Percentiles rank a stretch among this genome's conserved stretches.
These are phyloP conservation scores for Tenthredo distinguenda DNA, from an alignment of 2,888 invertebrate species.

Conservation along the genomic window DNA sequence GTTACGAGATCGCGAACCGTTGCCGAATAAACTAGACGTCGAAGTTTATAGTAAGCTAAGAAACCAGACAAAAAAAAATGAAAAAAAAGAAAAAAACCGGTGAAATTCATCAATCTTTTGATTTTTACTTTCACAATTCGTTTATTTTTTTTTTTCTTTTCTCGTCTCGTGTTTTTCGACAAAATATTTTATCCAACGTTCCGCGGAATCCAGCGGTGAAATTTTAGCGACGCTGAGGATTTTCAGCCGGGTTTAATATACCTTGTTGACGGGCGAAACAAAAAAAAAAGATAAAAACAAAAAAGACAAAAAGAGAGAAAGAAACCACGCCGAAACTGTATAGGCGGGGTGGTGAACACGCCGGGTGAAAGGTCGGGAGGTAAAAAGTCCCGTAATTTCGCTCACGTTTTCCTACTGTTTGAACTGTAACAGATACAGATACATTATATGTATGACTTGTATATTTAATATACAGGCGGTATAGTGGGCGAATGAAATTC, in stretches of 20 bases:
- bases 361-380: conserved; percentile 23
- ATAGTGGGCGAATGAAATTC: neutral
- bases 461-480: neutral
- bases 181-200: too few species aligned
- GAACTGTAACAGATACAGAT: neutral
- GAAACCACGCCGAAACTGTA: neutral
- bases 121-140: neutral
- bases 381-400: conserved; percentile 27
- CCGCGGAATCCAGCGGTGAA: too few species aligned
- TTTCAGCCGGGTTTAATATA: too few species aligned
- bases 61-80: neutral
- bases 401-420: conserved; percentile 3
- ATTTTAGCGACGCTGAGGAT: too few species aligned
- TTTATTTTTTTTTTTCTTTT: neutral
- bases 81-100: neutral
- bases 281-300: neutral
- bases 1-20: neutral
- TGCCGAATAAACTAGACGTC: neutral
- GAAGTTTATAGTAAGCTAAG: neutral
- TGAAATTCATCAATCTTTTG: neutral
- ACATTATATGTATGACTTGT: neutral
- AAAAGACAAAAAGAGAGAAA: neutral
- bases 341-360: neutral
- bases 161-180: neutral
- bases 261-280: neutral